These are phyloP conservation scores for Todus mexicanus DNA, from an alignment of 2,797 vertebrate species.

Conservation along the genomic window DNA sequence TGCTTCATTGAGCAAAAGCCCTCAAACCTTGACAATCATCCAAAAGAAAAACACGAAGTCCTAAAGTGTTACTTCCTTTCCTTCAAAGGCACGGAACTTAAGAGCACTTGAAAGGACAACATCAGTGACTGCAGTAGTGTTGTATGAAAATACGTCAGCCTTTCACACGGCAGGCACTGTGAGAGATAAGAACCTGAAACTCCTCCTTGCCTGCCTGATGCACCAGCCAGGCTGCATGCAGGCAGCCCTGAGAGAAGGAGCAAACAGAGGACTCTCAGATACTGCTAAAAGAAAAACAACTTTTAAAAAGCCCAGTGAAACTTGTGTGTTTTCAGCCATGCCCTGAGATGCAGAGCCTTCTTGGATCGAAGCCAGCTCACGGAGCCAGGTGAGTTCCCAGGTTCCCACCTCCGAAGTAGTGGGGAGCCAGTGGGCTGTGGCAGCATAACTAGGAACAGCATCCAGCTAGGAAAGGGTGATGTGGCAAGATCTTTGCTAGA, in stretches of 20 bases:
- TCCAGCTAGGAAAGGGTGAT: not conserved
- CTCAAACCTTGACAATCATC: not conserved
- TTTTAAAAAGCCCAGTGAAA: not conserved
- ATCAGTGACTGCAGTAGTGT: not conserved
- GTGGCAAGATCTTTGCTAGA: not conserved
- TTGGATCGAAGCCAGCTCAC: not conserved
- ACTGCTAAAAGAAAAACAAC: not conserved
- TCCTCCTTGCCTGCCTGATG: not conserved
- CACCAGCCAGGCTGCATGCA: not conserved
- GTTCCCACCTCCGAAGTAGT: not conserved
- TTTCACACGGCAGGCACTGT: not conserved
- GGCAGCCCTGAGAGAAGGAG: not conserved
- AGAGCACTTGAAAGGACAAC: not conserved
- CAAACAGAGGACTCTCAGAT: not conserved
- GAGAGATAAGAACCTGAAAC: constrained; percentile 31
- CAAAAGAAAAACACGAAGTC: not conserved
- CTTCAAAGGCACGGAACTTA: constrained; percentile 7
- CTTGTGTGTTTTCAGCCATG: not conserved
- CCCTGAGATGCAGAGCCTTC: not conserved
- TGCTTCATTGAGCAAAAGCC: not conserved
- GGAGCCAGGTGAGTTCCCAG: not conserved
- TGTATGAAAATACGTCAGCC: not conserved
- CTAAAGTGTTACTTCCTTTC: not conserved
- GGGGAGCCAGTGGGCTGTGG: not conserved
- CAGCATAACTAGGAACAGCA: not conserved